These are phyloP conservation scores for Philonicus albiceps DNA, from an alignment of 2,888 invertebrate species.

Conservation along the genomic window DNA sequence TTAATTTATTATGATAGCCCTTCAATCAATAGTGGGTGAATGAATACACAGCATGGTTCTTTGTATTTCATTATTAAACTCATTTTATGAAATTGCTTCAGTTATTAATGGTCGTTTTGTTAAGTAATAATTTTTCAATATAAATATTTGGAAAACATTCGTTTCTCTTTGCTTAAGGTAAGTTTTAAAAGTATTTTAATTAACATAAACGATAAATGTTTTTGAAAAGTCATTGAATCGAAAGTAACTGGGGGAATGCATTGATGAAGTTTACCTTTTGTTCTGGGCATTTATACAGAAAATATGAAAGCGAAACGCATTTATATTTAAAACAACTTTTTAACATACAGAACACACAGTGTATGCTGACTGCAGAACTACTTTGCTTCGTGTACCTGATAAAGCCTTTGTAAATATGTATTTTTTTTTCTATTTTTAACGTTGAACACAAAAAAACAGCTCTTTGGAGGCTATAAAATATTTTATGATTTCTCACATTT, in stretches of 20 bases:
- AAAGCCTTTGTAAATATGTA: neutral
- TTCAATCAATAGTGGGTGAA: neutral
- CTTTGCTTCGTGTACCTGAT: neutral
- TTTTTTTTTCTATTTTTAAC: neutral
- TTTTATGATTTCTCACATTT: neutral
- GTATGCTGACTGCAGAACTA: neutral
- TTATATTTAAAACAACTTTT: neutral
- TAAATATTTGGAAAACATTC: neutral
- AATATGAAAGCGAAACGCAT: neutral
- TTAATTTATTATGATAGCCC: neutral
- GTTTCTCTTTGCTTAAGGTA: neutral
- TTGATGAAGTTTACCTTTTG: neutral
- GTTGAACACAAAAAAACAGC: neutral
- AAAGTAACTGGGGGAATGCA: neutral
- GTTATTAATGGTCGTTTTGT: neutral
- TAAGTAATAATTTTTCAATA: neutral
- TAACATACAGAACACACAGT: neutral
- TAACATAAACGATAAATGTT: neutral
- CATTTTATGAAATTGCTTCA: neutral
- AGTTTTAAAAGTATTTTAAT: neutral
- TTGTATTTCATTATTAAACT: neutral
- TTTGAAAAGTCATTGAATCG: neutral
- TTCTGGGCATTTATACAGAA: neutral
- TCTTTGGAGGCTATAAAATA: neutral
- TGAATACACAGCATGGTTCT: neutral